phyloP scores from a whole-genome alignment of 1,140 invertebrate genomes.

The Drosophila littoralis region DNA sequence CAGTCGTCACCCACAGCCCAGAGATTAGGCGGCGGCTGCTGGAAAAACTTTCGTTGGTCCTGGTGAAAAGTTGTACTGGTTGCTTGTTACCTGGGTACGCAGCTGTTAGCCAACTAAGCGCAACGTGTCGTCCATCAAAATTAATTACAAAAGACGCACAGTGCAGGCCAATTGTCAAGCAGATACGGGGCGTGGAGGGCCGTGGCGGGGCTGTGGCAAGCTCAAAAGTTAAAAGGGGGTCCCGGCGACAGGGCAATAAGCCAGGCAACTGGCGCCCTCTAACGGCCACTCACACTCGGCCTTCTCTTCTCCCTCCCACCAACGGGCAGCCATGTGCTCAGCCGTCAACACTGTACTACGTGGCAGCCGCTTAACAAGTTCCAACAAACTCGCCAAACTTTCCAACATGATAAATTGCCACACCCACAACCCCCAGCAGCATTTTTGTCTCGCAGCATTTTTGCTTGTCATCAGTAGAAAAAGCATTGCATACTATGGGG shows the following conservation, averaged over 20 bases:
- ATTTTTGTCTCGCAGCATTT: conserved; percentile 10
- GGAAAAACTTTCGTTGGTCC: conserved; percentile 49
- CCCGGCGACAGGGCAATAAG: conserved; percentile 58
- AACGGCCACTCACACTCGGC: conserved; percentile 30
- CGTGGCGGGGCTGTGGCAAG: conserved; percentile 22
- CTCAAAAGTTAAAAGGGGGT: conserved; percentile 83
- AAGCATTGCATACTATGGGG: conserved; percentile 65
- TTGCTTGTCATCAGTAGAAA: conserved; percentile 21
- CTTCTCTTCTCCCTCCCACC: background rate
- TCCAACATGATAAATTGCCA: conserved; percentile 71
- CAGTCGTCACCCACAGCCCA: conserved; percentile 55
- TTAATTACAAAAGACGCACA: conserved; percentile 78
- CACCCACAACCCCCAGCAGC: background rate
- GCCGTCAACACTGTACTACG: conserved; percentile 55
- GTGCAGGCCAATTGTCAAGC: conserved; percentile 69
- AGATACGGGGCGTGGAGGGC: background rate
- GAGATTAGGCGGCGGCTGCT: conserved; percentile 62
- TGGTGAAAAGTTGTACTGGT: conserved; percentile 58
- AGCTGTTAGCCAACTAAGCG: conserved; percentile 68
- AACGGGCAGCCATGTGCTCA: conserved; percentile 44
- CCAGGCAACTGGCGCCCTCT: conserved; percentile 51
- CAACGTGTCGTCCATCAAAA: conserved; percentile 83
- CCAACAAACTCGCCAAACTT: conserved; percentile 56
- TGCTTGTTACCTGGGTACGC: conserved; percentile 50
- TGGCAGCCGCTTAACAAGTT: conserved; percentile 55